Evolutionary conservation across 1,140 invertebrate species (phyloP).

Genomic region (Campodea augens): DNA sequence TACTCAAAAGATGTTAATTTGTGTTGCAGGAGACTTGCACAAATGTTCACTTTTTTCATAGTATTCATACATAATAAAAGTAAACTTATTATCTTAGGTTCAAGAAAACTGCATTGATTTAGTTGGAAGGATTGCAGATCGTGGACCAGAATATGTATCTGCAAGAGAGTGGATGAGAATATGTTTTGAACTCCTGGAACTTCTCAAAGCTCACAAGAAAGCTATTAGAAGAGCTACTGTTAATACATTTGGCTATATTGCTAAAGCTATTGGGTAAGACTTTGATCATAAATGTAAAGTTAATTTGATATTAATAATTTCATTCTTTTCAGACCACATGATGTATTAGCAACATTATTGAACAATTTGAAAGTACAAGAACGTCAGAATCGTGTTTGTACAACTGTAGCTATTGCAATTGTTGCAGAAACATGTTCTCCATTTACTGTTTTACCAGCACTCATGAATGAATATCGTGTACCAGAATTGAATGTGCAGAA

Average conservation of each 20-base stretch:
- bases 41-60: too few species aligned
- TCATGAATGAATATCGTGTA: constrained; percentile 99
- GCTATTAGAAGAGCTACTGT: constrained; percentile 95
- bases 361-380: constrained; percentile 99
- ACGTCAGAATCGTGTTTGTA: constrained; percentile 96
- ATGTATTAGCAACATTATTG: constrained; percentile 90
- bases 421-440: constrained; percentile 99
- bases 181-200: constrained; percentile 93
- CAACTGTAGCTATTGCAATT: constrained; percentile 98
- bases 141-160: constrained; percentile 97
- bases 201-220: constrained; percentile 98
- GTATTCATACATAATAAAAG: too few species aligned
- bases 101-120: constrained; percentile 99
- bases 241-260: constrained; percentile 99
- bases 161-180: constrained; percentile 99
- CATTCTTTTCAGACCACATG: constrained; percentile 63
- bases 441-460: constrained; percentile 92
- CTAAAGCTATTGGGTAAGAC: constrained; percentile 84
- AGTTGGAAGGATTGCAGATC: constrained; percentile 94
- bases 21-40: too few species aligned
- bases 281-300: too few species aligned
- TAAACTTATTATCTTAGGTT: too few species aligned
- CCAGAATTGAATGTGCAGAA: constrained; percentile 99
- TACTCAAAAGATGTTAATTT: too few species aligned
- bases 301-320: too few species aligned